Evolutionary conservation across 2,888 invertebrate genomes (phyloP).

Genomic region (Cancer borealis): DNA sequence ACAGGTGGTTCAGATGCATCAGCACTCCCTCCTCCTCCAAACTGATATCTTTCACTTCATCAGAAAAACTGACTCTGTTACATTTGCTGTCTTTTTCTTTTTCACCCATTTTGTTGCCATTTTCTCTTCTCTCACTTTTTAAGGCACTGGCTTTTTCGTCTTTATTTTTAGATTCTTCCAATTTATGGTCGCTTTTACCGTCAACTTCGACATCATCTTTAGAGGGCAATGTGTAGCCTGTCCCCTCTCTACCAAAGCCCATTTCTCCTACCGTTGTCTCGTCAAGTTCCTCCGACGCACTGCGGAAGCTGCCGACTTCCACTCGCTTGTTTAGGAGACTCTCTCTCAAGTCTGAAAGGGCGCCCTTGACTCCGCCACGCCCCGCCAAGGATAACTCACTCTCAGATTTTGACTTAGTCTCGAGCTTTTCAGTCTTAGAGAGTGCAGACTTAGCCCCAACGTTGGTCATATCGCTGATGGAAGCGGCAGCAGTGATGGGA

Average conservation of each 20-base stretch:
- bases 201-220: conserved; percentile 18
- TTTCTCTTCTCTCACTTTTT: conserved; percentile 47
- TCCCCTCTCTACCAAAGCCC: neutral
- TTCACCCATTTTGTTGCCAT: conserved; percentile 25
- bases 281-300: neutral
- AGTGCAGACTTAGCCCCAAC: conserved; percentile 64
- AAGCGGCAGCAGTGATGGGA: conserved; percentile 64
- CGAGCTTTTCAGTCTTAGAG: conserved; percentile 67
- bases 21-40: conserved; percentile 41
- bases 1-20: conserved; percentile 29
- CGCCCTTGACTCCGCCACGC: conserved; percentile 35
- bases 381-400: conserved; percentile 68
- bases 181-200: neutral
- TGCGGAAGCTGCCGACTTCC: conserved; percentile 9
- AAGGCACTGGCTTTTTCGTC: conserved; percentile 49
- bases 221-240: neutral
- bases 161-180: conserved; percentile 1
- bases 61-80: conserved; percentile 64
- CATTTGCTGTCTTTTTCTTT: conserved; percentile 47
- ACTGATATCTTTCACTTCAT: conserved; percentile 59
- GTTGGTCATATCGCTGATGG: conserved; percentile 73
- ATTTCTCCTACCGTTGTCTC: neutral
- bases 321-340: conserved; percentile 56
- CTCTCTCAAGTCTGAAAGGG: conserved; percentile 54
- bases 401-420: conserved; percentile 69